Evolutionary conservation across 2,888 invertebrate species (phyloP).

Genomic region (Carcina quercana): DNA sequence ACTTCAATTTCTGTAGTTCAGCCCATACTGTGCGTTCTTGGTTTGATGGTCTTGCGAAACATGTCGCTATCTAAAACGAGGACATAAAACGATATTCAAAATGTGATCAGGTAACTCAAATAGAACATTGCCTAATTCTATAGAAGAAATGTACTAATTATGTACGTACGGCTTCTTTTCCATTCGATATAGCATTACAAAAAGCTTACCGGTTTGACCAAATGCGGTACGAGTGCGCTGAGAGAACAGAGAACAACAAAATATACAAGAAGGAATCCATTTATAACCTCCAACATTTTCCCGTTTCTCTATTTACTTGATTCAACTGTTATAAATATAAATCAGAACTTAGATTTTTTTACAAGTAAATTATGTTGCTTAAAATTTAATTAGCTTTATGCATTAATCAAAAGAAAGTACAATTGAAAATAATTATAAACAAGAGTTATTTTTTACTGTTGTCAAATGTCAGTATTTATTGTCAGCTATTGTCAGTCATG

Average conservation of each 20-base stretch:
- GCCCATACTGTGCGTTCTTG: constrained; percentile 53
- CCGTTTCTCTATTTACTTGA: neutral
- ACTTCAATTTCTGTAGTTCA: constrained; percentile 53
- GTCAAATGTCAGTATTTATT: too few relatives aligned
- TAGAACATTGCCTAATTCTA: too few relatives aligned
- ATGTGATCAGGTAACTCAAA: neutral
- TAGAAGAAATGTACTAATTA: too few relatives aligned
- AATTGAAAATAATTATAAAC: too few relatives aligned
- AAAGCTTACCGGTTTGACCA: constrained; percentile 66
- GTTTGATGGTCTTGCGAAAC: constrained; percentile 55
- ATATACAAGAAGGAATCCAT: constrained; percentile 59
- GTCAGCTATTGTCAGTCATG: too few relatives aligned
- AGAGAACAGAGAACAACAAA: constrained; percentile 60
- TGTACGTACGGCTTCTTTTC: too few relatives aligned
- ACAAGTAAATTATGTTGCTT: too few relatives aligned
- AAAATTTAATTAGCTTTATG: too few relatives aligned
- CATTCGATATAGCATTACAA: too few relatives aligned
- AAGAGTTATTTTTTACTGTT: too few relatives aligned
- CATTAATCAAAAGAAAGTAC: too few relatives aligned
- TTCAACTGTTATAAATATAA: too few relatives aligned
- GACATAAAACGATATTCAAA: neutral
- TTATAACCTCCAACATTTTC: constrained; percentile 60
- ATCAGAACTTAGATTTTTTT: neutral
- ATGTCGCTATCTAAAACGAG: constrained; percentile 61
- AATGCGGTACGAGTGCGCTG: constrained; percentile 53